phyloP scores from a whole-genome alignment of 2,113 vertebrate species.

The Oplegnathus fasciatus region DNA sequence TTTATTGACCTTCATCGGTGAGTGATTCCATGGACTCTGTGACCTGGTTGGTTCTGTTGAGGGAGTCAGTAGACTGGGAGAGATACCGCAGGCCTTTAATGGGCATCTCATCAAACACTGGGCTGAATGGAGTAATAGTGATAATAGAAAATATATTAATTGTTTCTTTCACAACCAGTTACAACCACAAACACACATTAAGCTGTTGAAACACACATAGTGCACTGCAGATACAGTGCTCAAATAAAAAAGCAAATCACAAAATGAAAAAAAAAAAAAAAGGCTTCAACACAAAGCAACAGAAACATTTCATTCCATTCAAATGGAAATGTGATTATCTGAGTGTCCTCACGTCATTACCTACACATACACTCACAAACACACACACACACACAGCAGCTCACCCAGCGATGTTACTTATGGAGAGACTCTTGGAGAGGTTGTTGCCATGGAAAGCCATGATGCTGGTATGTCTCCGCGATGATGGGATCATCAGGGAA shows the following conservation, averaged over 20 bases:
- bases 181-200: not conserved
- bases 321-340: not conserved
- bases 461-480: slow-evolving; percentile 88
- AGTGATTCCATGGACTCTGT: slow-evolving; percentile 96
- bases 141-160: not conserved
- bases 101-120: slow-evolving; percentile 92
- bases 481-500: slow-evolving; percentile 59
- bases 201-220: slow-evolving; percentile 3
- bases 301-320: not conserved
- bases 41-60: slow-evolving; percentile 92
- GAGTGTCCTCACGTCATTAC: not conserved
- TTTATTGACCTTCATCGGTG: slow-evolving; percentile 92
- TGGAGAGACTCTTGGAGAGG: slow-evolving; percentile 97
- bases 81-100: slow-evolving; percentile 91
- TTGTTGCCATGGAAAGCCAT: slow-evolving; percentile 83
- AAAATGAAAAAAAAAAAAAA: not conserved
- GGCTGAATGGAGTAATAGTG: slow-evolving; percentile 78
- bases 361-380: slow-evolving; percentile 11
- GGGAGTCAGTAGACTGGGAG: slow-evolving; percentile 96
- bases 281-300: not conserved
- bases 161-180: not conserved
- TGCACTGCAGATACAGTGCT: not conserved
- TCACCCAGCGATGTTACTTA: slow-evolving; percentile 98
- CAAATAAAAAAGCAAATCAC: not conserved
- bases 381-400: slow-evolving; percentile 47